phyloP scores from a whole-genome alignment of 1,140 invertebrate genomes.

The Oscheius sp. region DNA sequence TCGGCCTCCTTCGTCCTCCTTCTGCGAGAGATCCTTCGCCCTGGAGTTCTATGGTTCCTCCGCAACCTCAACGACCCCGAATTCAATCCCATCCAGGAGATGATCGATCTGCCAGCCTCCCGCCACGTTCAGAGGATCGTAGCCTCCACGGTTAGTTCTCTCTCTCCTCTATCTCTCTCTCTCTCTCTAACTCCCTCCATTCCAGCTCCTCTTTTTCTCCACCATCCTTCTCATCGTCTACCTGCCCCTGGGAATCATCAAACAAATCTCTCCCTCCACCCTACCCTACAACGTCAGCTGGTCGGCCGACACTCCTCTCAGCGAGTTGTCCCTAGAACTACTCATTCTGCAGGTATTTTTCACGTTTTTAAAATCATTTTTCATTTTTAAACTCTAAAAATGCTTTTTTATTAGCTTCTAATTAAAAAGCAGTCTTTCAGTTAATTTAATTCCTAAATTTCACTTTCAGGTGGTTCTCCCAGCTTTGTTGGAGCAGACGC shows the following conservation, averaged over 20 bases:
- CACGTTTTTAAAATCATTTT: background rate
- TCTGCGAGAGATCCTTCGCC: conserved; percentile 81
- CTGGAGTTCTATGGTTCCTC: conserved; percentile 70
- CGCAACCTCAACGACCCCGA: conserved; percentile 97
- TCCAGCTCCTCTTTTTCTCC: conserved; percentile 78
- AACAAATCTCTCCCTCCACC: conserved; percentile 71
- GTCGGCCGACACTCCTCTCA: conserved; percentile 72
- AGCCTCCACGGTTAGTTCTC: conserved; percentile 76
- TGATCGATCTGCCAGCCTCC: conserved; percentile 93
- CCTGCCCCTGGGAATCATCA: conserved; percentile 74
- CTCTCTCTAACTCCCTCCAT: background rate
- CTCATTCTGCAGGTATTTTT: conserved; percentile 77
- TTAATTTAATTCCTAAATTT: background rate
- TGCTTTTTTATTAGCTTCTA: no score
- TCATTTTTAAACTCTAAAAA: no score
- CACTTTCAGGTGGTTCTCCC: conserved; percentile 78
- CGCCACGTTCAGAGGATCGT: conserved; percentile 83
- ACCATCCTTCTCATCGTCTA: conserved; percentile 92
- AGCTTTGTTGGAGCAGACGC: conserved; percentile 89
- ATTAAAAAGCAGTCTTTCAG: background rate
- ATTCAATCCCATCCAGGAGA: conserved; percentile 82
- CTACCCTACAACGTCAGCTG: conserved; percentile 84
- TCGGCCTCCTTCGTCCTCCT: conserved; percentile 94
- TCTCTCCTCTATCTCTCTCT: background rate
- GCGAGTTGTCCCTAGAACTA: conserved; percentile 86